Evolutionary conservation across 1,140 invertebrate genomes (phyloP).

Genomic region (Eupristina koningsbergeri): DNA sequence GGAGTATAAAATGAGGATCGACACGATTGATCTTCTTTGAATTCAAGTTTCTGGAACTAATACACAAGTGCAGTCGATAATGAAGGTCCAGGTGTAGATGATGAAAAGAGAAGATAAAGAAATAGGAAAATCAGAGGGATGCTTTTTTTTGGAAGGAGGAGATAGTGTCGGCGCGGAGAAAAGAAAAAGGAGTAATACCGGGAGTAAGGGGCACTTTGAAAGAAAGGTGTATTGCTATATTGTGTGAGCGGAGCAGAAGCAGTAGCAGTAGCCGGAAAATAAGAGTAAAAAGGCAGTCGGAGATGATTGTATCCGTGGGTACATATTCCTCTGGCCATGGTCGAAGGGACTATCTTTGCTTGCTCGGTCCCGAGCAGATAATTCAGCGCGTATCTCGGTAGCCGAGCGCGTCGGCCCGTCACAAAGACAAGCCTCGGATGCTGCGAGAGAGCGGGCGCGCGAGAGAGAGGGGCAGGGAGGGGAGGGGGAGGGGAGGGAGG

Average conservation of each 20-base stretch:
- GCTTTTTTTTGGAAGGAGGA: neutral
- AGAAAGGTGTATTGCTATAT: constrained; percentile 1
- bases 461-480: no score
- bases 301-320: constrained; percentile 60
- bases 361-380: constrained; percentile 64
- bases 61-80: neutral
- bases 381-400: constrained; percentile 72
- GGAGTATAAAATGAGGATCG: no score
- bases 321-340: constrained; percentile 52
- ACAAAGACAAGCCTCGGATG: constrained; percentile 72
- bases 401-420: constrained; percentile 68
- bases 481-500: no score
- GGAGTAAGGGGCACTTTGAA: neutral
- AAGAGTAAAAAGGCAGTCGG: constrained; percentile 53
- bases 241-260: neutral
- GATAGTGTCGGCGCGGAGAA: neutral
- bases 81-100: neutral
- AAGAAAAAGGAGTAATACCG: neutral
- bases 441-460: constrained; percentile 65
- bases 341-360: constrained; percentile 64
- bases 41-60: no score
- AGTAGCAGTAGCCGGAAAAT: neutral
- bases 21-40: no score
- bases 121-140: neutral
- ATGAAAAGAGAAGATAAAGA: neutral